A percentile compares a stretch with the other conserved stretches of the same genome.
Conservation (phyloP, 2,888 invertebrate genomes). For the Hermaeophaga mercurialis region DNA sequence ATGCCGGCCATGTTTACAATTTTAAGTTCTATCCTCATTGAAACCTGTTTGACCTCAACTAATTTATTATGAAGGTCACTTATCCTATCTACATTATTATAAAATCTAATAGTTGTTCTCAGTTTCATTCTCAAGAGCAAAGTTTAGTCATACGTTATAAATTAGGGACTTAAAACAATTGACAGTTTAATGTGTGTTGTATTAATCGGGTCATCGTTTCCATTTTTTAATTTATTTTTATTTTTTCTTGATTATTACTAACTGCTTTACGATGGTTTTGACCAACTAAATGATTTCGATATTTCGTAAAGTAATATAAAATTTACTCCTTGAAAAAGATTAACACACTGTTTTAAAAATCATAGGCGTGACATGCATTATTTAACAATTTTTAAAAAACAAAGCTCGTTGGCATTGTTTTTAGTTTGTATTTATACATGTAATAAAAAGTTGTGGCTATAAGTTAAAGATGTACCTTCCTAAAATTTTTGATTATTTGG, state of each 20-base stretch:
- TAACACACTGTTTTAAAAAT: neutral
- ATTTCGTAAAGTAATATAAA: constrained; percentile 17
- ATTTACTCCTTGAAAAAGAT: constrained; percentile 9
- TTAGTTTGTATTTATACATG: no score
- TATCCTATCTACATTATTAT: neutral
- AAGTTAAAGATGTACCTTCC: no score
- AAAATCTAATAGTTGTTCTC: neutral
- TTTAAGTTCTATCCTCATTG: no score
- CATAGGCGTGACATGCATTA: neutral
- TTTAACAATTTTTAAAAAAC: no score
- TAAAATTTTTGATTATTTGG: no score
- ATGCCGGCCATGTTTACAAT: no score
- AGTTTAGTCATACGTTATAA: neutral
- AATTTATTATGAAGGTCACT: neutral
- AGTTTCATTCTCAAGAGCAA: neutral
- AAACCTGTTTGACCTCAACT: neutral
- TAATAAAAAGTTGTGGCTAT: no score
- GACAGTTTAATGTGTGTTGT: neutral
- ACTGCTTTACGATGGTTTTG: neutral
- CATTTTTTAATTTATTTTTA: neutral
- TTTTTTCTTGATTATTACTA: neutral
- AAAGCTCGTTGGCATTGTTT: no score
- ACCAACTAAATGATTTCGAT: constrained; percentile 2
- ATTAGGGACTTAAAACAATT: no score
- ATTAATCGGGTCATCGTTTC: neutral